Evolutionary conservation across 2,888 invertebrate genomes (phyloP).

Genomic region (Drepana falcataria): DNA sequence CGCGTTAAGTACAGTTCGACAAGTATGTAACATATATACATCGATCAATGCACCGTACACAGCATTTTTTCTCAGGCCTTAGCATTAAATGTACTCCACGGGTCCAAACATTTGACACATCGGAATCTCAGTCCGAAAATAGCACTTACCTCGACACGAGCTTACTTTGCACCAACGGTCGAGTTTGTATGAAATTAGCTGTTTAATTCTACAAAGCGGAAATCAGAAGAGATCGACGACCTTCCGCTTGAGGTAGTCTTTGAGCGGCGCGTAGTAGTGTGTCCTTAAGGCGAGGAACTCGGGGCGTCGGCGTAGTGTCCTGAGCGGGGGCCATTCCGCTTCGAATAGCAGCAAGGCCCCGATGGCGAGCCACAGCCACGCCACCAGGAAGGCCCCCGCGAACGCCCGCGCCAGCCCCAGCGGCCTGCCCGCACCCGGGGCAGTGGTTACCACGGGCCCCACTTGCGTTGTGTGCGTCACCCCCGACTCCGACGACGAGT

Average conservation of each 20-base stretch:
- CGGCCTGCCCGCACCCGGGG: slow-evolving; percentile 54
- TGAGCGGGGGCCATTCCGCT: slow-evolving; percentile 85
- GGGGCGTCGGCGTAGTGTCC: slow-evolving; percentile 84
- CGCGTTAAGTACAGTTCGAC: not conserved
- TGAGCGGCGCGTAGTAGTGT: slow-evolving; percentile 90
- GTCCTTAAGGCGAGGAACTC: slow-evolving; percentile 86
- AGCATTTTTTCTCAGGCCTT: slow-evolving; percentile 9
- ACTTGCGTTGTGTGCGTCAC: slow-evolving; percentile 56
- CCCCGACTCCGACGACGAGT: slow-evolving; percentile 89
- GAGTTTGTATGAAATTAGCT: too few species aligned
- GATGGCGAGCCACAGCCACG: slow-evolving; percentile 82
- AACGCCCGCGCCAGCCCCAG: slow-evolving; percentile 81
- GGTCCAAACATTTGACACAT: slow-evolving; percentile 62
- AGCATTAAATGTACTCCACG: slow-evolving; percentile 27
- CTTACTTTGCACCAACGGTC: not conserved
- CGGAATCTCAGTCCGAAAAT: slow-evolving; percentile 20
- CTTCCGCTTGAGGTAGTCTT: slow-evolving; percentile 84
- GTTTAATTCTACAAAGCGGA: not conserved
- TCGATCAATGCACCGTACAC: not conserved
- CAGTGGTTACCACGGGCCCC: slow-evolving; percentile 26
- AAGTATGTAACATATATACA: slow-evolving; percentile 2
- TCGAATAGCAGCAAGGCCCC: slow-evolving; percentile 86
- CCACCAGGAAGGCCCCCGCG: slow-evolving; percentile 87
- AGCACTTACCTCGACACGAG: not conserved
- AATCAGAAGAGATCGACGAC: slow-evolving; percentile 81